These are phyloP conservation scores for Protodeltote pygarga DNA, from an alignment of 2,888 invertebrate species.

Conservation along the genomic window DNA sequence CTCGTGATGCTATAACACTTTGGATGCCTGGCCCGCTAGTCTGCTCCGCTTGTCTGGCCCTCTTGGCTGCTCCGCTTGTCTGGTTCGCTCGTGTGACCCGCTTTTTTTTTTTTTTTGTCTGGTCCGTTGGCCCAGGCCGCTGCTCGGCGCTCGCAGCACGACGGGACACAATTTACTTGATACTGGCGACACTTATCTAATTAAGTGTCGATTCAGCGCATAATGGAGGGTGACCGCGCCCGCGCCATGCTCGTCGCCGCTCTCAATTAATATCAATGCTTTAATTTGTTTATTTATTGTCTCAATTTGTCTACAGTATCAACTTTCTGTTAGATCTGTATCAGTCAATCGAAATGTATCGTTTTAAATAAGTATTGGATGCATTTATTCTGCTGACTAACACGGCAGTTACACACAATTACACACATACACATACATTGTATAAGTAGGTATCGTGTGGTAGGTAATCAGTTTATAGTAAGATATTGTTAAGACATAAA, in stretches of 20 bases:
- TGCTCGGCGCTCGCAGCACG: slow-evolving; percentile 1
- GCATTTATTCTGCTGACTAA: too few relatives aligned
- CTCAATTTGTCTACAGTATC: slow-evolving; percentile 31
- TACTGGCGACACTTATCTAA: slow-evolving; percentile 54
- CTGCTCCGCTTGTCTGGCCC: too few relatives aligned
- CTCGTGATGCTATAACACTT: too few relatives aligned
- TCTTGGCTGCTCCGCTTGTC: too few relatives aligned
- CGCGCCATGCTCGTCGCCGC: too few relatives aligned
- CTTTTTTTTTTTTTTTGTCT: too few relatives aligned
- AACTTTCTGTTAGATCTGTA: slow-evolving; percentile 26
- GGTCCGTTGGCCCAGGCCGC: neutral
- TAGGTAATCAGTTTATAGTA: too few relatives aligned
- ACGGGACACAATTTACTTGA: slow-evolving; percentile 47
- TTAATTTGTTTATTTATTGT: slow-evolving; percentile 52
- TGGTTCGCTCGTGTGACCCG: neutral
- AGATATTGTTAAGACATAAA: too few relatives aligned
- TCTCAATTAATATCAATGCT: slow-evolving; percentile 50
- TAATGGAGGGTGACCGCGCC: slow-evolving; percentile 31
- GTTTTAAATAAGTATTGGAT: slow-evolving; percentile 24
- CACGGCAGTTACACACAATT: too few relatives aligned
- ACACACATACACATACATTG: too few relatives aligned
- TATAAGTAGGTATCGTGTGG: too few relatives aligned
- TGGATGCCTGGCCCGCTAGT: too few relatives aligned
- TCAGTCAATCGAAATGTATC: slow-evolving; percentile 31
- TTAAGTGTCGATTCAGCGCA: slow-evolving; percentile 45